Conservation (phyloP, 2,113 vertebrate species). For the Clarias magur region DNA sequence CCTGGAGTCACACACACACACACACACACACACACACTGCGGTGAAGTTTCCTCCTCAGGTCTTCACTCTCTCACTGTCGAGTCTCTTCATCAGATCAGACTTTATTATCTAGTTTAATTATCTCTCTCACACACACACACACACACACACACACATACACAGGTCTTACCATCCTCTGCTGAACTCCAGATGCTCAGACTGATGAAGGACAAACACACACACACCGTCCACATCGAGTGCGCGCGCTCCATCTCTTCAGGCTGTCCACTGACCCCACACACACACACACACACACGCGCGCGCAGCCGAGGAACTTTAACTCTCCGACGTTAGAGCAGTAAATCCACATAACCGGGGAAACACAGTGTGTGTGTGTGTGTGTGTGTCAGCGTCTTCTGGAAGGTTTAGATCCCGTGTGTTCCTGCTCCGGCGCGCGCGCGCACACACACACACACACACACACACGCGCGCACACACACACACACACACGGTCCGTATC, state of each 20-base stretch:
- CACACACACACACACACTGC: too few species aligned
- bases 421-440: background rate
- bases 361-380: background rate
- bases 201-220: conserved; percentile 14
- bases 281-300: background rate
- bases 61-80: too few species aligned
- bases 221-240: conserved; percentile 21
- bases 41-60: too few species aligned
- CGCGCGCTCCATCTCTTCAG: conserved; percentile 9
- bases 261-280: background rate
- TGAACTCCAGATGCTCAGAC: conserved; percentile 3
- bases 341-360: background rate
- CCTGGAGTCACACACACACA: too few species aligned
- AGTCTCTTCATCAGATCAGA: too few species aligned
- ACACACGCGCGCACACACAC: background rate
- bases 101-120: too few species aligned
- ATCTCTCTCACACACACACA: too few species aligned
- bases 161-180: conserved; percentile 5
- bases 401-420: background rate
- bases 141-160: background rate
- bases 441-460: too few species aligned
- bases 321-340: background rate
- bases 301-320: too few species aligned
- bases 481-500: background rate
- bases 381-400: background rate